Evolutionary conservation across 1,140 invertebrate species (phyloP), one percentile per base, ranked within the genome.

Genomic region (Drosophila baimaii): DNA sequence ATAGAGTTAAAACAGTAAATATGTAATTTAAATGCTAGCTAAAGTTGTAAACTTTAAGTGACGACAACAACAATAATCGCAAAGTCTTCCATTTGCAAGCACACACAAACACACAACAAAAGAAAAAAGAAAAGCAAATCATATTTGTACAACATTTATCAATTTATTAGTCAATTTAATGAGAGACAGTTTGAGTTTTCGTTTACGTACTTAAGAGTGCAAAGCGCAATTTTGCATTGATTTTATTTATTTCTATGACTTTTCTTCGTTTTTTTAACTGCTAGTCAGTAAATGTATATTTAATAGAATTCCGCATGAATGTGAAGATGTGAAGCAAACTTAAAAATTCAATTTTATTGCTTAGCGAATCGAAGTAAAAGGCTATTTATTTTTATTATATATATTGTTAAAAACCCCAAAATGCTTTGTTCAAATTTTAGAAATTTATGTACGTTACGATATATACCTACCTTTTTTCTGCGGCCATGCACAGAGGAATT

Each of bases 401-500:
- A 52, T 52, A 57, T 76, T 74, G 73, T 75, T 74, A 47, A 55
- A 68, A n/a, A n/a, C n/a, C 47, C 46, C 56, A 44, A 57, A 84
- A 70, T 77, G 55, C 49, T 69, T 76, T 81, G 58, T 59, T 46
- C 55, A 80, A 66, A 68, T 69, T 46, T 58, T 31, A 25, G 27
- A 62, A 43, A 62, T 68, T 72, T 69, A 61, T 68, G 46, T 65
- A 9, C 33, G 37, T 17, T 39, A 39, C 37, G n/a, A n/a, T n/a
- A 39, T 1, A 35, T 13, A 35, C n/a, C n/a, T 55, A 65, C 56
- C 54, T 44, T 69, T 71, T 75, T 71, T 75, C 41, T 82, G 82
- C 82, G 83, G 83, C 83, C 83, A 86, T 86, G 83, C 83, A 86
- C 79, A 88, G 66, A 77, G 83, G 83, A 86, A 86, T 86, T 86